Evolutionary conservation across 2,113 vertebrate genomes (phyloP).

Genomic region (Australoheros scitulus): DNA sequence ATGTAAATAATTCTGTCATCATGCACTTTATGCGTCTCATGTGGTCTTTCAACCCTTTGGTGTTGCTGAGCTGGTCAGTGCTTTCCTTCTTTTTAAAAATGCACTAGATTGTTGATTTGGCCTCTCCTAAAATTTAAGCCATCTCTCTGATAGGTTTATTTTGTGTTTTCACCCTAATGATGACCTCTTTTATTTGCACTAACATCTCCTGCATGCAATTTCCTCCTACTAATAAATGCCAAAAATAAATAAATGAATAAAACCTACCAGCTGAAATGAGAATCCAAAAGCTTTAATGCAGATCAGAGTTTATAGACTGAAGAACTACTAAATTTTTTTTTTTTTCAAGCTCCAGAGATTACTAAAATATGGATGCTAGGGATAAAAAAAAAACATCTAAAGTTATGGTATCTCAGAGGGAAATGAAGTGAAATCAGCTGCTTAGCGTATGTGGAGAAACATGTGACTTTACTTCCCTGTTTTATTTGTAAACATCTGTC

Average conservation of each 20-base stretch:
- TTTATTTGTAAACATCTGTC: constrained; percentile 10
- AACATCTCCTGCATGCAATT: not conserved
- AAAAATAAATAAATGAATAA: not conserved
- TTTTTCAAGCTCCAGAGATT: too few relatives aligned
- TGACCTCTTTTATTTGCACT: too few relatives aligned
- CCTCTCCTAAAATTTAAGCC: not conserved
- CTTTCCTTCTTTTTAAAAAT: not conserved
- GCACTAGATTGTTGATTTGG: not conserved
- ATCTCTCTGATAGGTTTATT: not conserved
- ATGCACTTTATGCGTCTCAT: not conserved
- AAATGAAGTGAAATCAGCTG: too few relatives aligned
- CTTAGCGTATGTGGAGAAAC: not conserved
- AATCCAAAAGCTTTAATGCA: not conserved
- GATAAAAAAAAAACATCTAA: not conserved
- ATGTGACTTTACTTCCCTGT: not conserved
- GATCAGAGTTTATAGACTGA: not conserved
- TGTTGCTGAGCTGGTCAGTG: not conserved
- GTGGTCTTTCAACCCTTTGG: not conserved
- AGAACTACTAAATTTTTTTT: not conserved
- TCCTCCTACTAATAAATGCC: not conserved
- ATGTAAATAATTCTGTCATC: not conserved
- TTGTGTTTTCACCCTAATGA: not conserved
- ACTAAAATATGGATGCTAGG: not conserved
- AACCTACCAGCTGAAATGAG: not conserved
- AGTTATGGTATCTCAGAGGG: not conserved